Evolutionary conservation across 92 coral and sea anemone species (phyloP).

Genomic region (Epizoanthus ramosus): DNA sequence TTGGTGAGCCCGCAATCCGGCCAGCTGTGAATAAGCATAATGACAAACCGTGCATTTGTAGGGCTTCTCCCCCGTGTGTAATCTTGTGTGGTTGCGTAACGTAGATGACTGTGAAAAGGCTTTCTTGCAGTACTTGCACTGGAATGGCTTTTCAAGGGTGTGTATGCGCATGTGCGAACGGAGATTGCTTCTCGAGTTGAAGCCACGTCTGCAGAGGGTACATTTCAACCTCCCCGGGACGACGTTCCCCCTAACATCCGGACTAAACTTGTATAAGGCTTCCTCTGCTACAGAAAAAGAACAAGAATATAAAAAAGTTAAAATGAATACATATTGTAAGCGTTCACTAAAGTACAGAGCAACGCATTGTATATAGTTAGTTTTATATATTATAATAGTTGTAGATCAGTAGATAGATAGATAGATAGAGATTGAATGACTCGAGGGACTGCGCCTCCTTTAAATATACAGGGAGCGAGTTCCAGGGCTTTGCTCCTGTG

Average conservation of each 20-base stretch:
- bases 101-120: slow-evolving; percentile 98
- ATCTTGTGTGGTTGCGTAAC: slow-evolving; percentile 92
- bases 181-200: slow-evolving; percentile 95
- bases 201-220: slow-evolving; percentile 96
- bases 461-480: no score
- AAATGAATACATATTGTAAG: background rate
- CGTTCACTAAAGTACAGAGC: no score
- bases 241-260: slow-evolving; percentile 63
- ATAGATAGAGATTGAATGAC: no score
- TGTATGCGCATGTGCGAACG: slow-evolving; percentile 99
- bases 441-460: no score
- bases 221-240: slow-evolving; percentile 93
- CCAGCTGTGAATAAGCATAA: slow-evolving; percentile 99
- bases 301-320: no score
- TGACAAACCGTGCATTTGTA: slow-evolving; percentile 98
- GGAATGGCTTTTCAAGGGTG: slow-evolving; percentile 97
- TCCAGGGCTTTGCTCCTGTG: no score
- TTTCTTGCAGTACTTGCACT: slow-evolving; percentile 98
- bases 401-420: no score
- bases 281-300: slow-evolving; percentile 58
- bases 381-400: no score
- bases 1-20: slow-evolving; percentile 98
- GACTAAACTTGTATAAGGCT: slow-evolving; percentile 71
- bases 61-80: slow-evolving; percentile 98
- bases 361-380: no score